Evolutionary conservation across 2,888 invertebrate genomes (phyloP), one percentile per base, ranked within the genome.

Genomic region (Apomyelois bistriatella): DNA sequence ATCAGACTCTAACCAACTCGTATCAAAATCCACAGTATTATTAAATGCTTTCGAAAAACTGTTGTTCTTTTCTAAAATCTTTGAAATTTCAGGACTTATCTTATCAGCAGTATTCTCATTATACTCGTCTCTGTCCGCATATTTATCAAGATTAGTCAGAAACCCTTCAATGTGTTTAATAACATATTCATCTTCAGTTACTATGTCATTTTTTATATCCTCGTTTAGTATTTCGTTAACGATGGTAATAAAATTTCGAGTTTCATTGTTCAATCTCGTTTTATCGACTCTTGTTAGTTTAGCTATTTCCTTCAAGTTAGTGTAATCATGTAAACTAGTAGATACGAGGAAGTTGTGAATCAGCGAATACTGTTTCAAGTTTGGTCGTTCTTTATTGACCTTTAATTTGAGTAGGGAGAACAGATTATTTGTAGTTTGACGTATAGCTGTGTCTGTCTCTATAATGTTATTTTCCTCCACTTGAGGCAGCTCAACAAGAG

Each of bases 271-370:
- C 57, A 71, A 72, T 60, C 64, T 64, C 62, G 56, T 61, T 52
- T 63, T 68, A 57, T 66, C 57, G 32, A 64, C 67, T 70, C 65
- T 73, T 1, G 73, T 70, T 37, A 76, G 54, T 58, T 58, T 67
- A 6, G 60, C 60, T 46, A 85, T 71, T 67, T 72, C 57, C 48
- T 72, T 73, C 38, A 81, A 60, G 53, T 58, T 70, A 7, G 70
- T 57, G 52, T 76, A 66, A 57, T 79, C 73, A 61, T 69, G 66
- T 28, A 72, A 57, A n/a, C 76, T 74, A 30, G 76, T 60, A 17
- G 74, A 68, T 3, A 70, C 59, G 42, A 85, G 79, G 56, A 70
- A 76, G 42, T 80, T 74, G 59, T 81, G 76, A 43, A 81, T 68
- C 35, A 60, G 58, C 1, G 72, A 62, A 55, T 72, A 79, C 37